Base-by-base conservation (phyloP, 92 coral and sea anemone genomes). In the Zoanthus gigantus region DNA sequence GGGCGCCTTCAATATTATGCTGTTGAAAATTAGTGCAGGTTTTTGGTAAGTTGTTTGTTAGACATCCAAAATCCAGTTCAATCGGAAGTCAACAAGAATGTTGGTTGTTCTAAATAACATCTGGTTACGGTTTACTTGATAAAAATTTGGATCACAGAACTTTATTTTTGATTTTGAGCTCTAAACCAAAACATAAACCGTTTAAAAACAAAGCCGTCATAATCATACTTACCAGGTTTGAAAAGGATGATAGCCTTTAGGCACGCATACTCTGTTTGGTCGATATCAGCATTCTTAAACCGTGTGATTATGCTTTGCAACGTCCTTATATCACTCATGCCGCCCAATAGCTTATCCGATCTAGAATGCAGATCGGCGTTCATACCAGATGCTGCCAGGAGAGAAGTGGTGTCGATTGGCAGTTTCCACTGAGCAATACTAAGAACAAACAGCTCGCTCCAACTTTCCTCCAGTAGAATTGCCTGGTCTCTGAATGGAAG, bases 401-500 rank as follows among this genome's bases (percentile, higher is more conserved):
- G 89, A 13, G 98, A 89, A 18, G 93, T 90, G 71, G 93, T 92
- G 82, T 97, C 99, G 9, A 95, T 89, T 4, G 96, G 97, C 65
- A 97, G 88, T 79, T 95, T 95, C 99, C 99, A 97, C 87, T 97
- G 99, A 16, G 95, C 94, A 65, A 95, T 77, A 71, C 98, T 95
- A 23, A 97, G 92, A 9, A 95, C 80, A 57, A 97, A 97, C 44
- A 97, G 90, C 82, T 97, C 99, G 74, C 98, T 87, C 99, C 99
- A 97, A 58, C 99, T 94, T 79, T 95, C 98, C 75, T 95, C 95
- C 31, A 97, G 90, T n/a, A 97, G 72, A 50, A 97, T 93, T 54
- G 94, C 98, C 77, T 97, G 99, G 78, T 97, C 99, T 48, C 98
- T 94, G 77, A 95, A 95, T 6, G 99, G 98, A 71, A 97, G 91